A percentile compares a stretch with the other conserved stretches of the same genome.
phyloP scores from a whole-genome alignment of 2,797 vertebrate genomes.

The Synaphobranchus kaupii region DNA sequence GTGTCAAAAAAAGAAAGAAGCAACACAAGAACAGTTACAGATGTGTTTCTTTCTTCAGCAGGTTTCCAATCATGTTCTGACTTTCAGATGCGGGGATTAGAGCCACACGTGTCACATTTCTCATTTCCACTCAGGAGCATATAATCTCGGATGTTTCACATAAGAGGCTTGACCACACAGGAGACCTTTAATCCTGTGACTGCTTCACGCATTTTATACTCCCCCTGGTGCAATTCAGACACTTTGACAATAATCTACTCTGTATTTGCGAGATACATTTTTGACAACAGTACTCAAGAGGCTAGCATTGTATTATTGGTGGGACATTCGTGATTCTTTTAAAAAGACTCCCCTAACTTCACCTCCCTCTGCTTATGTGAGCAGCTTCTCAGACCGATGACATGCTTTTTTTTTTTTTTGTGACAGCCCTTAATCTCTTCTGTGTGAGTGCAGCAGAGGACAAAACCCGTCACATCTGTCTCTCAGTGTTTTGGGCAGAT shows the following conservation, averaged over 20 bases:
- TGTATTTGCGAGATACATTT: background rate
- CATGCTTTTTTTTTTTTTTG: background rate
- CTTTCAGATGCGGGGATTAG: background rate
- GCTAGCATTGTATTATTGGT: background rate
- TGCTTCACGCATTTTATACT: background rate
- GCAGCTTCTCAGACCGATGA: background rate
- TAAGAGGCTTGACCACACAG: constrained; percentile 16
- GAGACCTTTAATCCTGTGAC: constrained; percentile 14
- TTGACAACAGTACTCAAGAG: background rate
- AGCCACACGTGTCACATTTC: background rate
- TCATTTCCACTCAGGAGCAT: background rate
- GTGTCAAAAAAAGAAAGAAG: background rate
- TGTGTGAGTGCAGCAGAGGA: background rate
- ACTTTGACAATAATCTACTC: background rate
- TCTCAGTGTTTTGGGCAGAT: background rate
- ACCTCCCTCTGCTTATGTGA: background rate
- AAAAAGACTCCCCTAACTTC: background rate
- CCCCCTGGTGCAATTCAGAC: background rate
- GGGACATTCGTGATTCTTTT: background rate
- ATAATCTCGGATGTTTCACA: background rate
- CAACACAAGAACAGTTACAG: background rate
- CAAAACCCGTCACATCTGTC: background rate
- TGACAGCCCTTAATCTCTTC: background rate
- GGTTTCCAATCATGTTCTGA: background rate
- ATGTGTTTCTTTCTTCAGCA: background rate